Evolutionary conservation across 2,888 invertebrate species (phyloP).

Genomic region (Cephus spinipes): DNA sequence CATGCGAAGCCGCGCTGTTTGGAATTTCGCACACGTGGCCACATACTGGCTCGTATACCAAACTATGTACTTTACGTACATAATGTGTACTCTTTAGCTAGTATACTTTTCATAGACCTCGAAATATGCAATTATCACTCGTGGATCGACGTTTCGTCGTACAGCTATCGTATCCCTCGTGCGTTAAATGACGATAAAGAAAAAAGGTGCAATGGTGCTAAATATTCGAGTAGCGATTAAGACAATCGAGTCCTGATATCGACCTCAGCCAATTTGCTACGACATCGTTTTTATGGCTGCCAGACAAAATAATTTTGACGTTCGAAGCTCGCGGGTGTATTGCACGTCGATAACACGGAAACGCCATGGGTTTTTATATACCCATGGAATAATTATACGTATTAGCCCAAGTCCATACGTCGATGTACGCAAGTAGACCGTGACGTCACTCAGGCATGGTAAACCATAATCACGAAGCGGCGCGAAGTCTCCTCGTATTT

Average conservation of each 20-base stretch:
- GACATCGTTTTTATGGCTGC: background rate
- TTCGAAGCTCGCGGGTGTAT: background rate
- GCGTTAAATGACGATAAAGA: background rate
- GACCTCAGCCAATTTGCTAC: background rate
- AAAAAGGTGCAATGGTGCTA: background rate
- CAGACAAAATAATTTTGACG: background rate
- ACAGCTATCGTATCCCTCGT: background rate
- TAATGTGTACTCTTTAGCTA: background rate
- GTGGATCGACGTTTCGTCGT: background rate
- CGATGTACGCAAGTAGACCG: constrained; percentile 39
- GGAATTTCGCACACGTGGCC: constrained; percentile 12
- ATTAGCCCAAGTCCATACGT: constrained; percentile 12
- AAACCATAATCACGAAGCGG: constrained; percentile 30
- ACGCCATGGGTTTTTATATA: background rate
- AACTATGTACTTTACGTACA: background rate
- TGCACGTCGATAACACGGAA: background rate
- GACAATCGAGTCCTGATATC: background rate
- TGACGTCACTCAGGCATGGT: constrained; percentile 47
- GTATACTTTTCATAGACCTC: background rate
- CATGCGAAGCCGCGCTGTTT: constrained; percentile 36
- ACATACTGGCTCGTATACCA: background rate
- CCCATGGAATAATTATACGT: background rate
- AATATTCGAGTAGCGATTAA: background rate
- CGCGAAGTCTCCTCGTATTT: constrained; percentile 31
- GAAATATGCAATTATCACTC: background rate